Conservation (phyloP, 2,113 vertebrate genomes). For the Mesembrinibis cayennensis region DNA sequence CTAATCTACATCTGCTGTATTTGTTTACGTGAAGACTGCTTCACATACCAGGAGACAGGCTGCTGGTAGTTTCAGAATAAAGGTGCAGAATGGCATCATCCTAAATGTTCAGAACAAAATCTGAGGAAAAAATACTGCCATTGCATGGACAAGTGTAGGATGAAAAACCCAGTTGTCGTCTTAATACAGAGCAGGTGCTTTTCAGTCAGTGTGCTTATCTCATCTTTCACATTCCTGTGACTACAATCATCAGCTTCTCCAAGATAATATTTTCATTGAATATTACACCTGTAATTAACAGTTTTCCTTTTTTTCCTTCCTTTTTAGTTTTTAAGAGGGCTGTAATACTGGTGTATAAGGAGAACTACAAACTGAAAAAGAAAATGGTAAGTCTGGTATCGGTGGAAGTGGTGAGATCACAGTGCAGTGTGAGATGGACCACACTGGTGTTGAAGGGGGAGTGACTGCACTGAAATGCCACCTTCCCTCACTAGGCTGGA, state of each 20-base stretch:
- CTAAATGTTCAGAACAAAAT: background rate
- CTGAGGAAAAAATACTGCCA: background rate
- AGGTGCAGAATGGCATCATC: background rate
- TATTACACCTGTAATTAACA: background rate
- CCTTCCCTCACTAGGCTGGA: background rate
- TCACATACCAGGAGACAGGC: background rate
- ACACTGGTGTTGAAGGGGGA: fast-evolving
- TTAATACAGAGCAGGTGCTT: background rate
- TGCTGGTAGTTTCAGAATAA: background rate
- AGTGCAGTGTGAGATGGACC: background rate
- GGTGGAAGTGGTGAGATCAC: background rate
- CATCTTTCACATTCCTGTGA: background rate
- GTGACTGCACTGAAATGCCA: background rate
- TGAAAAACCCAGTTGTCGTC: background rate
- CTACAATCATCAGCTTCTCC: background rate
- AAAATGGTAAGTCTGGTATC: conserved; percentile 83
- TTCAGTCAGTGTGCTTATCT: background rate
- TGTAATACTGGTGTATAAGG: conserved; percentile 93
- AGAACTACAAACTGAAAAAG: conserved; percentile 94
- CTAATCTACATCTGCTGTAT: background rate
- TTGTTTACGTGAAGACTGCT: background rate
- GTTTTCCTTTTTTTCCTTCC: conserved; percentile 25
- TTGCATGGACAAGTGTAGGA: background rate
- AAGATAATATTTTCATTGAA: background rate
- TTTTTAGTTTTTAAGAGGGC: conserved; percentile 94